phyloP scores from a whole-genome alignment of 2,888 invertebrate species.

The Hecatera dysodea region DNA sequence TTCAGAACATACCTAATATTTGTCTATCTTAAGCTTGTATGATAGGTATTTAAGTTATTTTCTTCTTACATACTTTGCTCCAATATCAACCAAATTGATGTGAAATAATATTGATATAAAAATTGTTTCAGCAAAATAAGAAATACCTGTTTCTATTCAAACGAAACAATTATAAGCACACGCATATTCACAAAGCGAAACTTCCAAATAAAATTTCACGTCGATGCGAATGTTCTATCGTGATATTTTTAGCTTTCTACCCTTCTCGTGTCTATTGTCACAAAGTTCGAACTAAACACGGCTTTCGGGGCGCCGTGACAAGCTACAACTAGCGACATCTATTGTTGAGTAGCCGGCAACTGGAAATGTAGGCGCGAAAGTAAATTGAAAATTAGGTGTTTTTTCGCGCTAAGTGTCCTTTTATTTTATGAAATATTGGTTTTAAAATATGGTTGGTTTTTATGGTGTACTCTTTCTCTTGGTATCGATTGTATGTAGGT shows the following conservation, averaged over 20 bases:
- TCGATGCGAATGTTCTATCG: slow-evolving; percentile 48
- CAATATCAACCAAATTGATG: not conserved
- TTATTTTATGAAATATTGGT: not conserved
- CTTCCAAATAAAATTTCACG: slow-evolving; percentile 34
- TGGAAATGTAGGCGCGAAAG: slow-evolving; percentile 21
- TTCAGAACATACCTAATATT: not conserved
- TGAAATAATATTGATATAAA: not conserved
- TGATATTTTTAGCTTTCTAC: slow-evolving; percentile 55
- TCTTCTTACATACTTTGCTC: not conserved
- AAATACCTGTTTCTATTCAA: not conserved
- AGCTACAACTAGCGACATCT: slow-evolving; percentile 81
- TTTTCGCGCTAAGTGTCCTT: not conserved
- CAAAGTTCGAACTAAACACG: slow-evolving; percentile 51
- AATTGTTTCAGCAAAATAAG: not conserved
- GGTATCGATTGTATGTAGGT: not conserved
- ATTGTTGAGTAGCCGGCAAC: slow-evolving; percentile 76
- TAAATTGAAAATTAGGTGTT: not conserved
- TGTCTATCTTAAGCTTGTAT: not conserved
- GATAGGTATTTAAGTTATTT: not conserved
- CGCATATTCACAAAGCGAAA: slow-evolving; percentile 22
- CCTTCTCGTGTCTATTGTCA: slow-evolving; percentile 57
- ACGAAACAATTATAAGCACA: not conserved
- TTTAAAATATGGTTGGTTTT: not conserved
- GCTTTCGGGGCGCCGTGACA: slow-evolving; percentile 33
- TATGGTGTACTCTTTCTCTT: not conserved